These are phyloP conservation scores for Cisticola juncidis DNA, from an alignment of 2,113 vertebrate genomes.

Conservation along the genomic window DNA sequence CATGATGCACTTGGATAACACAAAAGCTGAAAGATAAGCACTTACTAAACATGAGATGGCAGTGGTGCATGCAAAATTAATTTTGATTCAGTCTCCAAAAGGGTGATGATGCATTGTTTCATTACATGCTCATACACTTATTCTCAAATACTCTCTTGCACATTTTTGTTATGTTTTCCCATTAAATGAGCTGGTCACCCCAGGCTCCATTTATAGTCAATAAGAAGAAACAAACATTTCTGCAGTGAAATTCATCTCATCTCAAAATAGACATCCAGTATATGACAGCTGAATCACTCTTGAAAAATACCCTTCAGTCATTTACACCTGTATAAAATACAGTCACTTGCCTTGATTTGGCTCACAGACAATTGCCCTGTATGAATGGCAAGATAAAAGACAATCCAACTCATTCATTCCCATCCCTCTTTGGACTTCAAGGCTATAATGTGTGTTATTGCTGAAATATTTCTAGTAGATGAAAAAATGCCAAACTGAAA, in stretches of 20 bases:
- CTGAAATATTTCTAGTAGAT: conserved; percentile 4
- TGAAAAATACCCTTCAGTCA: not conserved
- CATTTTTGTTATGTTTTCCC: not conserved
- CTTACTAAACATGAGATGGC: conserved; percentile 4
- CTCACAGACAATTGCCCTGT: not conserved
- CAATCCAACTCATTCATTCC: not conserved
- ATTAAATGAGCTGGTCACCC: not conserved
- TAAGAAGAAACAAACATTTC: not conserved
- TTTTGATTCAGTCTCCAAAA: not conserved
- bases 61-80: not conserved
- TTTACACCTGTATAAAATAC: not conserved
- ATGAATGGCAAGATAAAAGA: not conserved
- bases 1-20: not conserved
- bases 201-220: not conserved
- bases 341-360: not conserved
- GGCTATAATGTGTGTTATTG: not conserved
- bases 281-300: not conserved
- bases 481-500: not conserved
- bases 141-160: not conserved
- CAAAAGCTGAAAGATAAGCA: not conserved
- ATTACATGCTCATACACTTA: not conserved
- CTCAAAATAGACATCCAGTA: not conserved
- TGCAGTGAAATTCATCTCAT: not conserved
- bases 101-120: conserved; percentile 4
- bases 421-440: not conserved